phyloP scores from a whole-genome alignment of 2,797 vertebrate species.

The Mormyrops attenuatus region DNA sequence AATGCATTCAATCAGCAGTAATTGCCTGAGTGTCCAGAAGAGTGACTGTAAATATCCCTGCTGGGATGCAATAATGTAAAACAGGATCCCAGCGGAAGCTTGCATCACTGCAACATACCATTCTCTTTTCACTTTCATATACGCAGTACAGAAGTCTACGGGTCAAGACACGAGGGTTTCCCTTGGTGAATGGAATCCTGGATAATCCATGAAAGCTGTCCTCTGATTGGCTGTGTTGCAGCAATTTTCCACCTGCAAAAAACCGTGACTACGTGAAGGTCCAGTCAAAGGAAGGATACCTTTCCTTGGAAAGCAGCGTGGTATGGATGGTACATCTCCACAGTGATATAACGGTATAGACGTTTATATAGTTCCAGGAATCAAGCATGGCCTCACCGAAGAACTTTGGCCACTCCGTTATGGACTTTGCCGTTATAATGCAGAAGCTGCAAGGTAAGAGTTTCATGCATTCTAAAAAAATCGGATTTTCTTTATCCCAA shows the following conservation, averaged over 20 bases:
- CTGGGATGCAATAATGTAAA: background rate
- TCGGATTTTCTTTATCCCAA: background rate
- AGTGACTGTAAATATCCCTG: background rate
- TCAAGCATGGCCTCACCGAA: constrained; percentile 74
- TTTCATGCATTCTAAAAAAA: constrained; percentile 22
- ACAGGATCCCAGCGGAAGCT: background rate
- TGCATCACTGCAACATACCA: constrained; percentile 20
- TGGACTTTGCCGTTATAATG: constrained; percentile 90
- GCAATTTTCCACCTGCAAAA: constrained; percentile 22
- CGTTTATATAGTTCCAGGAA: constrained; percentile 12
- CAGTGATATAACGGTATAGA: constrained; percentile 31
- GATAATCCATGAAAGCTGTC: constrained; percentile 39
- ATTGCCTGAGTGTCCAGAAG: background rate
- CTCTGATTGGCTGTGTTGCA: constrained; percentile 44
- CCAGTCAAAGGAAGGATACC: constrained; percentile 46
- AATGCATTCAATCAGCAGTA: background rate
- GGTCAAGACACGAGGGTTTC: constrained; percentile 43
- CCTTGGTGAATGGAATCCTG: constrained; percentile 48
- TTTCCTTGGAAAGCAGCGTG: constrained; percentile 38
- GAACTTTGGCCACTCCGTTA: constrained; percentile 52
- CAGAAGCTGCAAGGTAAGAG: constrained; percentile 88
- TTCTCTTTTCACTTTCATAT: constrained; percentile 44
- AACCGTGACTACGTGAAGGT: constrained; percentile 29
- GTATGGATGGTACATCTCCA: constrained; percentile 25
- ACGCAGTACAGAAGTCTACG: constrained; percentile 42